phyloP scores from a whole-genome alignment of 2,113 vertebrate species.

The Thunnus thynnus region DNA sequence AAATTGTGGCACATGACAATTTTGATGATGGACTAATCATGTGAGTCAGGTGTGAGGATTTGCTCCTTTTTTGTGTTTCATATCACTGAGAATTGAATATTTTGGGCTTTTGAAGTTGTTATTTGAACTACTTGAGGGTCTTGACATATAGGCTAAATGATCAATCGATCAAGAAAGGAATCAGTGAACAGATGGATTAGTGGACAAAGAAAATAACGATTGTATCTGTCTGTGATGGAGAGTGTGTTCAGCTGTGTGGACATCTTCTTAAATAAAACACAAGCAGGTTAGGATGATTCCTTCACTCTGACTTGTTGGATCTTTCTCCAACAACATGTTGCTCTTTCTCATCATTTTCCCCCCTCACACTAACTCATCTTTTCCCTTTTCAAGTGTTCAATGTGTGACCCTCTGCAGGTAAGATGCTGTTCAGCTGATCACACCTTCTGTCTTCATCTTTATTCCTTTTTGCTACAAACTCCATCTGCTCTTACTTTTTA shows the following conservation, averaged over 20 bases:
- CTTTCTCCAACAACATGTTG: too few relatives aligned
- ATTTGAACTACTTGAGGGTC: too few relatives aligned
- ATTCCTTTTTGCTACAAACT: background rate
- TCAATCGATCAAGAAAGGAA: too few relatives aligned
- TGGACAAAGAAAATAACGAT: too few relatives aligned
- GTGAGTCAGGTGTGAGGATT: too few relatives aligned
- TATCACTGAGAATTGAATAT: too few relatives aligned
- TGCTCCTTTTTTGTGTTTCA: too few relatives aligned
- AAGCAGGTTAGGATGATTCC: background rate
- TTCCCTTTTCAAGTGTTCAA: constrained; percentile 1
- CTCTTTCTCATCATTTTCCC: too few relatives aligned
- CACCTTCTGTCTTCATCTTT: background rate
- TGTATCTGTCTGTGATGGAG: background rate
- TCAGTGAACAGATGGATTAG: background rate
- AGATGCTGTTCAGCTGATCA: constrained; percentile 1
- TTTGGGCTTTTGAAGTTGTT: too few relatives aligned
- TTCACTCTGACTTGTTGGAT: background rate
- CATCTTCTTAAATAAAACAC: background rate
- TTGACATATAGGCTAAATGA: too few relatives aligned
- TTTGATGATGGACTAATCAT: too few relatives aligned
- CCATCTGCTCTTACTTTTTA: background rate
- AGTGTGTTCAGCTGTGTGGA: background rate
- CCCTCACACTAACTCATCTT: constrained; percentile 3
- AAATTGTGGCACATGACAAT: too few relatives aligned
- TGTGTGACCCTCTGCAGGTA: constrained; percentile 33